Base-by-base conservation (phyloP, 2,797 vertebrate genomes). In the Sylvia borin region DNA sequence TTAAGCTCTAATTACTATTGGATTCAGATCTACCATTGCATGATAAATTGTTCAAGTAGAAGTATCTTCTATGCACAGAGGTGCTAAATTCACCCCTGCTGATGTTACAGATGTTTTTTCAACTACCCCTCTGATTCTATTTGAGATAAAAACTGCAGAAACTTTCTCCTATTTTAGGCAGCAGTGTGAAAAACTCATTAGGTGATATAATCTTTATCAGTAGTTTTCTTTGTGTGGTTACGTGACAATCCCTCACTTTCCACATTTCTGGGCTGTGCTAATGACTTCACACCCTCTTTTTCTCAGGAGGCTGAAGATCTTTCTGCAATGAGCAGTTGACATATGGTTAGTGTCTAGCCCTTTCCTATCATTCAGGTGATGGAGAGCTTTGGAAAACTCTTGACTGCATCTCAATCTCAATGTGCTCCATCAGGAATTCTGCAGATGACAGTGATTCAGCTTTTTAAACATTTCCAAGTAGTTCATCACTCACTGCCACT, bases 1-100 rank as follows among this genome's bases (percentile, higher is more conserved):
- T 98, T 98, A 98, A 97, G 93, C 90, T 80, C 97, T 98, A 98
- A 98, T 98, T 97, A 97, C 94, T 97, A 96, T 94, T 97, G 97
- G 96, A 97, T 97, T 96, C 80, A 80, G 88, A 53, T 86, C 84
- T 96, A 60, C 85, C 82, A 84, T 82, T 74, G 57, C 92, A 90
- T 97, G 92, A 97, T 97, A 79, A 93, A 97, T 94, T 92, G 84
- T 88, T 89, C 80, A 87, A 96, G 90, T 78, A 73, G 80, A 93
- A 75, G 70, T 74, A 96, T 94, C 92, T 92, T 95, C 88, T 96
- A 87, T 78, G 83, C 77, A 93, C 62, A 93, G 73, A 94, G 95
- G 86, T 94, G 89, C 55, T 84, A 81, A 92, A 80, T 74, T 65
- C 84, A 88, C 85, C 80, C 92, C 93, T 77, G 83, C 95, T 96